phyloP scores from a whole-genome alignment of 2,888 invertebrate species.

The Agrilus mali region DNA sequence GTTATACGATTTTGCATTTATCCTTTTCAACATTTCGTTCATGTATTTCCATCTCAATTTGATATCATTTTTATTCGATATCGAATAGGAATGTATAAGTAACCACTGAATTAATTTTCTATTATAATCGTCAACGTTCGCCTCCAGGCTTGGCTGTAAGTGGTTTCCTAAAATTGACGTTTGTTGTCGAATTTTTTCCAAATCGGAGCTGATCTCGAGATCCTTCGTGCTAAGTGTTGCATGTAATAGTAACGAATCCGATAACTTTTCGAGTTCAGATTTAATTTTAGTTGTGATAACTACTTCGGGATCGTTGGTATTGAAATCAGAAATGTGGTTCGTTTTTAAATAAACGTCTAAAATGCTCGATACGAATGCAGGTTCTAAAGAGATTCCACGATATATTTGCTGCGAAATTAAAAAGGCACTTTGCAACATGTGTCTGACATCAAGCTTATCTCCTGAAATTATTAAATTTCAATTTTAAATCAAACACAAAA shows the following conservation, averaged over 20 bases:
- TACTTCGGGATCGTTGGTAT: slow-evolving; percentile 34
- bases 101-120: slow-evolving; percentile 17
- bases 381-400: slow-evolving; percentile 42
- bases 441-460: slow-evolving; percentile 48
- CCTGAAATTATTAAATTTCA: slow-evolving; percentile 30
- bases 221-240: slow-evolving; percentile 32
- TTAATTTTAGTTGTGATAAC: slow-evolving; percentile 37
- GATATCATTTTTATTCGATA: slow-evolving; percentile 29
- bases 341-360: slow-evolving; percentile 48
- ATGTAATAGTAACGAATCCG: slow-evolving; percentile 8
- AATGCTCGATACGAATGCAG: slow-evolving; percentile 46
- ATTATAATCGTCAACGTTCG: background rate
- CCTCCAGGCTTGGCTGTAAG: slow-evolving; percentile 5
- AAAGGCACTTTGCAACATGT: slow-evolving; percentile 52
- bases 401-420: slow-evolving; percentile 51
- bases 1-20: background rate
- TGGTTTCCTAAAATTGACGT: slow-evolving; percentile 28
- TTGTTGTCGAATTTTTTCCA: slow-evolving; percentile 44
- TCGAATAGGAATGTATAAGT: slow-evolving; percentile 32
- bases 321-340: slow-evolving; percentile 24
- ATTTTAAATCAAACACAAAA: slow-evolving; percentile 4
- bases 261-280: background rate
- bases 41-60: slow-evolving; percentile 22
- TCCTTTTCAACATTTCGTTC: background rate
- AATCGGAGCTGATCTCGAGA: slow-evolving; percentile 38